Conservation (phyloP, 2,113 vertebrate species). For the Polypterus bichir region DNA sequence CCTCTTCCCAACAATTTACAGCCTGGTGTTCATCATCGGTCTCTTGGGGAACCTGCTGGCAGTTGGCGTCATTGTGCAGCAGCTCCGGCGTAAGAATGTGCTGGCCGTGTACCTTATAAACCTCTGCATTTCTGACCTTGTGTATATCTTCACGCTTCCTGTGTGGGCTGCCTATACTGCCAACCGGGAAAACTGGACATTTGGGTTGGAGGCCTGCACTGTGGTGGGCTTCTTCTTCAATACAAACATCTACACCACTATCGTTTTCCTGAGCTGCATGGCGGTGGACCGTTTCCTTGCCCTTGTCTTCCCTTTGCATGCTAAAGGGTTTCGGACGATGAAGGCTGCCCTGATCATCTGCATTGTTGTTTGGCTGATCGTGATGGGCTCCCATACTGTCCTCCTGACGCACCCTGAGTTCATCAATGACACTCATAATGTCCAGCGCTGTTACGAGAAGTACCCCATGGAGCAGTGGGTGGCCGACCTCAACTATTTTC, state of each 20-base stretch:
- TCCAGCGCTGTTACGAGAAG: constrained; percentile 17
- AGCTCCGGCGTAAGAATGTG: constrained; percentile 12
- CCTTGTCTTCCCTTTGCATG: constrained; percentile 14
- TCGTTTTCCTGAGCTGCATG: constrained; percentile 22
- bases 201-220: constrained; percentile 15
- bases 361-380: constrained; percentile 7
- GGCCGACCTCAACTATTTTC: constrained; percentile 22
- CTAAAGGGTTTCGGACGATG: constrained; percentile 12
- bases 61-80: constrained; percentile 11
- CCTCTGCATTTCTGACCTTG: constrained; percentile 19
- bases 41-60: constrained; percentile 15
- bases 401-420: constrained; percentile 1
- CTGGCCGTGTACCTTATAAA: constrained; percentile 22
- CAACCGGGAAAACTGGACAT: constrained; percentile 15
- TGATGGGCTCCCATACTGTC: constrained; percentile 14
- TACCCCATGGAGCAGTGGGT: constrained; percentile 17
- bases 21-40: constrained; percentile 17
- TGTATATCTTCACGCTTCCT: constrained; percentile 20
- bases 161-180: constrained; percentile 19
- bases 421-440: constrained; percentile 13
- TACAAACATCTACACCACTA: constrained; percentile 23
- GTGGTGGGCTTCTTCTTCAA: constrained; percentile 23
- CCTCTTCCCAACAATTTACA: constrained; percentile 9
- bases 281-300: constrained; percentile 22
- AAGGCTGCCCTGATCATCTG: constrained; percentile 4